phyloP scores from a whole-genome alignment of 2,113 vertebrate species.

The Perca flavescens region DNA sequence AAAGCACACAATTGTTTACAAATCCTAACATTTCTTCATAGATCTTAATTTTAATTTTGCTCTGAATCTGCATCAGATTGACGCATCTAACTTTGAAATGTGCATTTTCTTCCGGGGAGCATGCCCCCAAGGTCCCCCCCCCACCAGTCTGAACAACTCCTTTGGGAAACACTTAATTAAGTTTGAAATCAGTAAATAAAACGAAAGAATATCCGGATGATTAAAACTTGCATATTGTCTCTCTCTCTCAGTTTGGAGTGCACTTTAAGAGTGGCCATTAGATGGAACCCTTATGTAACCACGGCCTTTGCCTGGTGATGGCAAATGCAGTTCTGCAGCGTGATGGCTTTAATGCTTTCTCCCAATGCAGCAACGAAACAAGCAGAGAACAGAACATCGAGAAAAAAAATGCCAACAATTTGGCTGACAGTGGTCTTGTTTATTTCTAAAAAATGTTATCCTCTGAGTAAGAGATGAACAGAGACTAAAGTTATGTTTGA shows the following conservation, averaged over 20 bases:
- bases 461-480: background rate
- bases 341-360: conserved; percentile 42
- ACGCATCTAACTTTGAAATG: too few relatives aligned
- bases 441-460: conserved; percentile 5
- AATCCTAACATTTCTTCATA: too few relatives aligned
- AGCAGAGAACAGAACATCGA: conserved; percentile 1
- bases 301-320: conserved; percentile 55
- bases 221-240: background rate
- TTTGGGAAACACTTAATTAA: too few relatives aligned
- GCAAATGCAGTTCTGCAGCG: conserved; percentile 56
- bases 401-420: background rate
- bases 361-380: background rate
- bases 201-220: background rate
- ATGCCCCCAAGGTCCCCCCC: too few relatives aligned
- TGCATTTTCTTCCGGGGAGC: too few relatives aligned
- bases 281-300: conserved; percentile 67
- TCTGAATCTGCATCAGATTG: too few relatives aligned
- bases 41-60: too few relatives aligned
- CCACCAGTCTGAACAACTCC: too few relatives aligned
- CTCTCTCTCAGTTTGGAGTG: background rate
- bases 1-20: too few relatives aligned
- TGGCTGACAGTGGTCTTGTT: background rate
- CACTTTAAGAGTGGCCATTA: conserved; percentile 29
- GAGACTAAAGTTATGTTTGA: too few relatives aligned
- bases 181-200: background rate